Evolutionary conservation across 2,888 invertebrate species (phyloP).

Genomic region (Apoderus coryli): DNA sequence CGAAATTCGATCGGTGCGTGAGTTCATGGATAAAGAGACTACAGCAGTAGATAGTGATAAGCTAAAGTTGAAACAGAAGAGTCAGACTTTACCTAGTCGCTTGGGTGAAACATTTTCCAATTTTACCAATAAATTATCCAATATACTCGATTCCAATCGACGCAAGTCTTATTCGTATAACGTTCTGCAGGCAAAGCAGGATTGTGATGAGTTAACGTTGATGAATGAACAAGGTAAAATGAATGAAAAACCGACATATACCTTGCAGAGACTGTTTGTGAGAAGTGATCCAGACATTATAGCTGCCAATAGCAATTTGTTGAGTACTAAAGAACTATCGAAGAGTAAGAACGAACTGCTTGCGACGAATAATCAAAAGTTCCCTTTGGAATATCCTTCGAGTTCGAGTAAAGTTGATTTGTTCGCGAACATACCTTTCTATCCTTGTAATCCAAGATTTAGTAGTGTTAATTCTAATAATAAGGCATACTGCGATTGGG

Average conservation of each 20-base stretch:
- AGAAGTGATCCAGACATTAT: constrained; percentile 21
- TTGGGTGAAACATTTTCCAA: constrained; percentile 18
- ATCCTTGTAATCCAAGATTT: constrained; percentile 25
- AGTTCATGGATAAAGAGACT: constrained; percentile 24
- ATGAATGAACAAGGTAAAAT: constrained; percentile 6
- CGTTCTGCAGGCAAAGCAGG: constrained; percentile 8
- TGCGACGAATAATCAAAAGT: constrained; percentile 24
- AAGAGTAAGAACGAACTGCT: constrained; percentile 24
- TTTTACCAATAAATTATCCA: constrained; percentile 21
- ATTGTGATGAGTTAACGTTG: constrained; percentile 3
- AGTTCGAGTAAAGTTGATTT: constrained; percentile 23
- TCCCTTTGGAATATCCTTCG: constrained; percentile 26
- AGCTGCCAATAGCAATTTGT: constrained; percentile 11
- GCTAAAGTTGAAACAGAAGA: constrained; percentile 14
- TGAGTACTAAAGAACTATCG: constrained; percentile 20
- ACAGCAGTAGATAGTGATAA: constrained; percentile 3
- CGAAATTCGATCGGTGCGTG: constrained; percentile 34
- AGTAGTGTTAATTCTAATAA: constrained; percentile 17
- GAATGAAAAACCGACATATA: constrained; percentile 26
- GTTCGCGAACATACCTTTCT: constrained; percentile 29
- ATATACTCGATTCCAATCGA: constrained; percentile 19
- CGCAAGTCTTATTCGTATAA: constrained; percentile 18
- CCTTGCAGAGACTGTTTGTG: constrained; percentile 28
- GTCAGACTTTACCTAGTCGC: constrained; percentile 20
- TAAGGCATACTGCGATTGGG: constrained; percentile 33